phyloP scores from a whole-genome alignment of 2,797 vertebrate species.

The Decapterus maruadsi region DNA sequence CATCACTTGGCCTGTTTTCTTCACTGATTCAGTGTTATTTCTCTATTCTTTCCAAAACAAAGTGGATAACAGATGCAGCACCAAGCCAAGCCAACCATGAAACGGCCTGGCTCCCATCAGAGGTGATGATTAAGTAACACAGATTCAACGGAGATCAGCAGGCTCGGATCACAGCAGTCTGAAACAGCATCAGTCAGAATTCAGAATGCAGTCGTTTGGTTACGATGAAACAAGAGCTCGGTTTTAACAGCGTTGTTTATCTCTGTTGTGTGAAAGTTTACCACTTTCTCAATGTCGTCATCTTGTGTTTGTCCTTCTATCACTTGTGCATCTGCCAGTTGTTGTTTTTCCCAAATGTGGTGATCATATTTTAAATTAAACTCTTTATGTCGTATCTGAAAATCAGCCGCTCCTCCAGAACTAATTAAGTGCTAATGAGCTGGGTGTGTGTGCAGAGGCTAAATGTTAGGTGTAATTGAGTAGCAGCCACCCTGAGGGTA shows the following conservation, averaged over 20 bases:
- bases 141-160: constrained; percentile 46
- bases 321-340: constrained; percentile 4
- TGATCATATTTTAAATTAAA: constrained; percentile 48
- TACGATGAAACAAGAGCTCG: neutral
- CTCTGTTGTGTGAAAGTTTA: neutral
- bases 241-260: neutral
- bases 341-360: constrained; percentile 9
- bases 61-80: constrained; percentile 43
- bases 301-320: constrained; percentile 8
- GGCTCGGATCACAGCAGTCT: constrained; percentile 35
- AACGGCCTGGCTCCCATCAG: constrained; percentile 58
- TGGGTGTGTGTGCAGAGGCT: constrained; percentile 53
- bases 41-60: constrained; percentile 36
- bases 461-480: constrained; percentile 60
- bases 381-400: constrained; percentile 41
- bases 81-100: constrained; percentile 48
- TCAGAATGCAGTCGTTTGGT: neutral
- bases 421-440: constrained; percentile 75
- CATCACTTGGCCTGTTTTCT: constrained; percentile 32
- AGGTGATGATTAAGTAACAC: constrained; percentile 50
- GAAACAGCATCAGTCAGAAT: constrained; percentile 6
- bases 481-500: constrained; percentile 48
- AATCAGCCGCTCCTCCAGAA: constrained; percentile 58
- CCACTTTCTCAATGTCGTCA: constrained; percentile 6
- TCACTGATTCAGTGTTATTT: constrained; percentile 37